Conservation (phyloP, 2,113 vertebrate species). For the Ivindomyrus marchei region DNA sequence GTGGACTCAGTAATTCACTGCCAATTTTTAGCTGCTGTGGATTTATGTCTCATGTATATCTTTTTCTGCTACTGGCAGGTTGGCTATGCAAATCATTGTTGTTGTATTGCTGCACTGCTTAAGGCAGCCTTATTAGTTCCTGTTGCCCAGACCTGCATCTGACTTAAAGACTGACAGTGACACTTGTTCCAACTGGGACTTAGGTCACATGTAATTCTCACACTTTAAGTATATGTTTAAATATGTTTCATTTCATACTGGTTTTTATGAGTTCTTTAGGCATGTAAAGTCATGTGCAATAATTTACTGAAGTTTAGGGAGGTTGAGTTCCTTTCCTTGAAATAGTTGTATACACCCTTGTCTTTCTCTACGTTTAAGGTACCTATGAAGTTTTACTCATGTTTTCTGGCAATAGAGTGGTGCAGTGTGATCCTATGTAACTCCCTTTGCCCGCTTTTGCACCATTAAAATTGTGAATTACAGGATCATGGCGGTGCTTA, state of each 20-base stretch:
- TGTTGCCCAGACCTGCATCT: conserved; percentile 1
- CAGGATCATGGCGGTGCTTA: background rate
- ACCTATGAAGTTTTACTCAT: background rate
- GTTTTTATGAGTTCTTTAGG: background rate
- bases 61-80: background rate
- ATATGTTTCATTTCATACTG: background rate
- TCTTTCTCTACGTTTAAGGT: background rate
- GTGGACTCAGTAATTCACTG: background rate
- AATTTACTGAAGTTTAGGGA: background rate
- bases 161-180: background rate
- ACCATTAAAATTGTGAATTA: background rate
- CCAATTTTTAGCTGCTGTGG: background rate
- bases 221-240: background rate
- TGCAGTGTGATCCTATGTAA: background rate
- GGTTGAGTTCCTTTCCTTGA: background rate
- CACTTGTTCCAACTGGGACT: background rate
- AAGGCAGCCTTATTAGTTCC: background rate
- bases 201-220: background rate
- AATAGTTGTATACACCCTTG: background rate
- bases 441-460: background rate
- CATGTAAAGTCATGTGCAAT: background rate
- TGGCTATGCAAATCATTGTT: background rate
- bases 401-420: background rate
- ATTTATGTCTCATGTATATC: background rate
- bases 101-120: background rate